Base-by-base conservation (phyloP, 2,797 vertebrate species). In the Falco peregrinus region DNA sequence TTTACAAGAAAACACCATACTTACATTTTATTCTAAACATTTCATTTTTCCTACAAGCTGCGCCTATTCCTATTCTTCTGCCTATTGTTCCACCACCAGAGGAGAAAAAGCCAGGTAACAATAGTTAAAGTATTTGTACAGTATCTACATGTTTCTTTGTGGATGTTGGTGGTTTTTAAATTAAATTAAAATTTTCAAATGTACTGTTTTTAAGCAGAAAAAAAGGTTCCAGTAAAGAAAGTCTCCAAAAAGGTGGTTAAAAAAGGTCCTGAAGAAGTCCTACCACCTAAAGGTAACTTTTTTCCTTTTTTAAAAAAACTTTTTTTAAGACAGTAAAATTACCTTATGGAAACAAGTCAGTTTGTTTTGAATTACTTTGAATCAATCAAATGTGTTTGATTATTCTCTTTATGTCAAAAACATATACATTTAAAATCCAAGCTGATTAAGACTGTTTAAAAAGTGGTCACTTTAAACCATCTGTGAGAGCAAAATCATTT, bases 281-380 rank as follows among this genome's bases (percentile, higher is more conserved):
- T 97, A 51, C 97, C 98, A 91, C 94, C 98, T 82, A 98, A 98
- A 99, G 99, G 99, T 99, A 99, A 83, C 86, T 59, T 56, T 43
- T 56, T 29, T 4, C 1, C 2, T 6, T 41, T 69, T 57, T 16
- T 47, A 39, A n/a, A n/a, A 51, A 57, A 43, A 53, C 7, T 9
- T 20, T 39, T 29, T 25, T 4, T 7, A 39, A 53, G 73, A 76
- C 3, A 76, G 2, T 51, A 70, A 53, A 74, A 78, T 80, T 56
- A 41, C 4, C 7, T 59, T 70, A 11, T 84, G 19, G 21, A 80
- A 92, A 73, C 4, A 74, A 63, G 11, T 4, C 16, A 19, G 16
- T 53, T 83, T 80, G 8, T 80, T 92, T 81, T 16, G 4, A 59
- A 67, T 74, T 78, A 64, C 17, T 24, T 77, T 54, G 10, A 77